A percentile compares a stretch with the other conserved stretches of the same genome.
phyloP scores from a whole-genome alignment of 2,888 invertebrate species.

The Apotomis capreana region DNA sequence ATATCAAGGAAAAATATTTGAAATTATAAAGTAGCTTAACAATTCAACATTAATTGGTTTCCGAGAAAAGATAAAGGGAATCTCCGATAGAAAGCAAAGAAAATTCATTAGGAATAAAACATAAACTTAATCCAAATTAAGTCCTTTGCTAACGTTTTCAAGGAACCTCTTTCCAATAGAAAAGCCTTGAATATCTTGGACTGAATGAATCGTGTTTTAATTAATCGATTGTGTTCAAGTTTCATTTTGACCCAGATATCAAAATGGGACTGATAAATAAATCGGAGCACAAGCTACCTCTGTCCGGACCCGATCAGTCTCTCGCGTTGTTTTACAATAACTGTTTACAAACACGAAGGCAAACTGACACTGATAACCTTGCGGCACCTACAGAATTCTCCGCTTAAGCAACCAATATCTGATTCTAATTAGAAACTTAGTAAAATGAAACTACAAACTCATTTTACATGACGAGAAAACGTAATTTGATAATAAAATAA shows the following conservation, averaged over 20 bases:
- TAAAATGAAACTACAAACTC: neutral
- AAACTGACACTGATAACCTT: constrained; percentile 42
- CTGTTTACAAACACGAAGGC: constrained; percentile 43
- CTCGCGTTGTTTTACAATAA: constrained; percentile 33
- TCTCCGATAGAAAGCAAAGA: constrained; percentile 12
- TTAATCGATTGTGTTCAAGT: constrained; percentile 30
- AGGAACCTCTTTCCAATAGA: neutral
- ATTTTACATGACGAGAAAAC: constrained; percentile 1
- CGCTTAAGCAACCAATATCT: neutral
- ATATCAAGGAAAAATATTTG: too few species aligned
- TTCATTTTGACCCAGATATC: constrained; percentile 40
- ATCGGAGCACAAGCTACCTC: constrained; percentile 35
- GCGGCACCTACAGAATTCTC: constrained; percentile 13
- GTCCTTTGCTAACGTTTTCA: neutral
- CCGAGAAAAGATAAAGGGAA: neutral
- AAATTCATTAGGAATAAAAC: constrained; percentile 7
- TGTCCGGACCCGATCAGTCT: constrained; percentile 36
- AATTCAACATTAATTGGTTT: neutral
- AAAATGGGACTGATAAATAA: constrained; percentile 38
- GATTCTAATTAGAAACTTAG: neutral
- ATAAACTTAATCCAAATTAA: constrained; percentile 18
- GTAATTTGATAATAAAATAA: constrained; percentile 12
- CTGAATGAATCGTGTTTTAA: constrained; percentile 27
- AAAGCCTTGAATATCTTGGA: constrained; percentile 4
- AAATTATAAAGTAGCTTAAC: too few species aligned